These are phyloP conservation scores for Phrynocephalus guinanensis DNA, from an alignment of 2,797 vertebrate species.

Conservation along the genomic window DNA sequence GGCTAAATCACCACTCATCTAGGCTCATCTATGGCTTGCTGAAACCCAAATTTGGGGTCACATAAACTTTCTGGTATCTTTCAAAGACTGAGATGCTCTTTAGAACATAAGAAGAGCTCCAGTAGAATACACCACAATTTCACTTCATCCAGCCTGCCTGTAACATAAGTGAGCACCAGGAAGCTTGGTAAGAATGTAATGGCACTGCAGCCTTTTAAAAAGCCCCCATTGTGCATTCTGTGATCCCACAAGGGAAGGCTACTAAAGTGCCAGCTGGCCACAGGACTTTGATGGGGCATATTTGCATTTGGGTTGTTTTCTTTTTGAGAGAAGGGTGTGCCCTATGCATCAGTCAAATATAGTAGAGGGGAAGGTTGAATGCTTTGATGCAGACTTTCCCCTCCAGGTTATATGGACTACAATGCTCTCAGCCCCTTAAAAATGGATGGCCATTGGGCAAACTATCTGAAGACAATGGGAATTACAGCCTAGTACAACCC, in stretches of 20 bases:
- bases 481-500: no score
- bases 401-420: neutral
- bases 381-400: neutral
- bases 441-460: neutral
- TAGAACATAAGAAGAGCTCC: neutral
- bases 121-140: neutral
- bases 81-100: neutral
- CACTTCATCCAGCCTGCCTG: neutral
- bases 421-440: neutral
- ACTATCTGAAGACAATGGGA: neutral
- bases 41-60: neutral
- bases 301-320: neutral
- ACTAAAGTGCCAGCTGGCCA: neutral
- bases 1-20: neutral
- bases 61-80: neutral
- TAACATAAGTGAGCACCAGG: neutral
- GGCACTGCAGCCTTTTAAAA: neutral
- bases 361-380: neutral
- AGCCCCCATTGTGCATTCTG: neutral
- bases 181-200: neutral
- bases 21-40: neutral
- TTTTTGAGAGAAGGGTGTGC: no score
- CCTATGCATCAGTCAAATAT: neutral
- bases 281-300: neutral
- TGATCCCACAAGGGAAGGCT: neutral